Conservation (phyloP, 2,797 vertebrate species). For the Lerista edwardsae region DNA sequence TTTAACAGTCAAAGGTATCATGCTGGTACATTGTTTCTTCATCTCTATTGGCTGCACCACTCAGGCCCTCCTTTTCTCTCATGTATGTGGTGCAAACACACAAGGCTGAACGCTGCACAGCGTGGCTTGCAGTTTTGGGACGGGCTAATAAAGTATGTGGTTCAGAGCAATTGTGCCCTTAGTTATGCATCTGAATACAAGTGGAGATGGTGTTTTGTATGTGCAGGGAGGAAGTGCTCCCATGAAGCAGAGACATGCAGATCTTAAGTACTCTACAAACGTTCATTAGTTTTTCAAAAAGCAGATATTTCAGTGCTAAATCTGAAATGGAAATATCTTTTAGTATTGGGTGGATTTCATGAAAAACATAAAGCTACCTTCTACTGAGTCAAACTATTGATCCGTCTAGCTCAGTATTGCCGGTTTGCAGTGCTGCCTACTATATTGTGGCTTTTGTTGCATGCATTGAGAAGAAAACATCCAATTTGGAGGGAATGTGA, state of each 20-base stretch:
- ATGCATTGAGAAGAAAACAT: no score
- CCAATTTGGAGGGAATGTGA: neutral
- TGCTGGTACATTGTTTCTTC: neutral
- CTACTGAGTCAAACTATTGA: no score
- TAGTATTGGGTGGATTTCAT: neutral
- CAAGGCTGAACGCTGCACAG: neutral
- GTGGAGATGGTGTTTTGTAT: neutral
- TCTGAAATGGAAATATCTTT: neutral
- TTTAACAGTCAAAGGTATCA: neutral
- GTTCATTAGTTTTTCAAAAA: no score
- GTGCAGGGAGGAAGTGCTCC: neutral
- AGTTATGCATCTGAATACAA: neutral
- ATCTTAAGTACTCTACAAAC: neutral
- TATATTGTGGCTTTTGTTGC: neutral
- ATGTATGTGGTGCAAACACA: neutral
- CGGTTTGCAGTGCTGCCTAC: neutral
- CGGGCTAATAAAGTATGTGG: neutral
- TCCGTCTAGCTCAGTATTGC: no score
- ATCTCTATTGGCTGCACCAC: neutral
- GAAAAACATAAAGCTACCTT: neutral
- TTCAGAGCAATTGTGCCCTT: no score
- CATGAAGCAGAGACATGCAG: neutral
- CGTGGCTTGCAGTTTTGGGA: neutral
- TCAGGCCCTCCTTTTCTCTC: neutral
- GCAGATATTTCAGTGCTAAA: neutral